Evolutionary conservation across 2,113 vertebrate genomes (phyloP), one percentile per base, ranked within the genome.

Genomic region (Microtus oregoni): DNA sequence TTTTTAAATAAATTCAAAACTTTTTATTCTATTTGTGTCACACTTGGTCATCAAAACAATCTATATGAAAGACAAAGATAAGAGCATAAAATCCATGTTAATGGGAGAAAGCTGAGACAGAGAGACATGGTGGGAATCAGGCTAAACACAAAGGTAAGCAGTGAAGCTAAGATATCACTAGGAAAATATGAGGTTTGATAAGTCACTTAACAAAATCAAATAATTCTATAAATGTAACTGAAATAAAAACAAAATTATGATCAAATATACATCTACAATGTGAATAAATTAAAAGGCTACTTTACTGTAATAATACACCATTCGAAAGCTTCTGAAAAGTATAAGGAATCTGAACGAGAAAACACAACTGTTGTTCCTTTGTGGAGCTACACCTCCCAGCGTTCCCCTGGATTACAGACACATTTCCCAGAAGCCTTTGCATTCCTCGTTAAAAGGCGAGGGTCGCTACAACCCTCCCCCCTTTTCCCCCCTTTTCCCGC

Each of bases 151-250:
- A 96, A 77, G 85, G n/a, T 79, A 61, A 77, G 20, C 72, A 17
- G 82, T 1, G 82, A 38, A 93, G 22, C 30, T 89, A 67, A 92
- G 14, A 1, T 88, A 44, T 35, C 0, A 90, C 67, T 97, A 79
- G 97, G 96, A 97, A 98, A 97, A 94, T 95, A 89, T 63, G 28
- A 32, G 97, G 82, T 93, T 96, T 95, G 68, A 96, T 96, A 96
- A 97, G 87, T 92, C 92, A 97, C 97, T 97, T 86, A 96, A 97
- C 91, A 98, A 98, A 98, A 96, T 90, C 28, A 97, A 98, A 96
- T 24, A 47, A 94, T 22, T 38, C 1, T 77, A 95, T 83, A 52
- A 97, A 93, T 32, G 0, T 89, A 96, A 92, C 78, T 78, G 38
- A 93, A 97, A 77, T 94, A 87, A 50, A 38, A 28, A 67, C 86